These are phyloP conservation scores for Corydoras maculifer DNA, from an alignment of 2,113 vertebrate genomes.

Conservation along the genomic window DNA sequence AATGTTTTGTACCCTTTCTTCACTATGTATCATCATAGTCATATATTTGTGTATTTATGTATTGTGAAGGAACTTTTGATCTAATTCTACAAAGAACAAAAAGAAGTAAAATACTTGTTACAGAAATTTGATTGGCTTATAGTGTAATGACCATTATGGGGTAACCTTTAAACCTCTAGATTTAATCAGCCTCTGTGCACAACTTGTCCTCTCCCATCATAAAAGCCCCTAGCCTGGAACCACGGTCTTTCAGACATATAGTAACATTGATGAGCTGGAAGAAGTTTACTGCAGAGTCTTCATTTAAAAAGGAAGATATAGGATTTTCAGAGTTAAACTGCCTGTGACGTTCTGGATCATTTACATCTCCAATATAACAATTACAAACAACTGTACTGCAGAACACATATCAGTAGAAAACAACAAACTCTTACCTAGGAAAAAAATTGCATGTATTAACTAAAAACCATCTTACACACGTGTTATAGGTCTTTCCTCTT, in stretches of 20 bases:
- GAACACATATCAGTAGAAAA: neutral
- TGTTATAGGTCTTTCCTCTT: neutral
- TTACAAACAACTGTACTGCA: neutral
- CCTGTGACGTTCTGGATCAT: constrained; percentile 17
- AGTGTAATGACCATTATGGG: no score
- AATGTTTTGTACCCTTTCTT: no score
- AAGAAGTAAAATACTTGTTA: no score
- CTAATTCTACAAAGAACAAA: no score
- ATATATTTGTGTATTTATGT: no score
- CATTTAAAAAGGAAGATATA: neutral
- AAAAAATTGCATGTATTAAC: neutral
- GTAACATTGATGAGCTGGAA: neutral
- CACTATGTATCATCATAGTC: no score
- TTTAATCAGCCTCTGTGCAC: no score
- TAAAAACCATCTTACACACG: neutral
- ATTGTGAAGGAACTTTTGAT: no score
- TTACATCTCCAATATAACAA: constrained; percentile 7
- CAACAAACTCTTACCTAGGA: neutral
- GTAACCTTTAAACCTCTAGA: no score
- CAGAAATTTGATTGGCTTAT: no score
- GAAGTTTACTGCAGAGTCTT: neutral
- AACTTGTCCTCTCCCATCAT: no score
- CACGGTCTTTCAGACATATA: neutral
- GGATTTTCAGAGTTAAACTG: neutral
- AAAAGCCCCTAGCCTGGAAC: no score